Base-by-base conservation (phyloP, 2,113 vertebrate genomes). In the Monarcha castaneiventris region DNA sequence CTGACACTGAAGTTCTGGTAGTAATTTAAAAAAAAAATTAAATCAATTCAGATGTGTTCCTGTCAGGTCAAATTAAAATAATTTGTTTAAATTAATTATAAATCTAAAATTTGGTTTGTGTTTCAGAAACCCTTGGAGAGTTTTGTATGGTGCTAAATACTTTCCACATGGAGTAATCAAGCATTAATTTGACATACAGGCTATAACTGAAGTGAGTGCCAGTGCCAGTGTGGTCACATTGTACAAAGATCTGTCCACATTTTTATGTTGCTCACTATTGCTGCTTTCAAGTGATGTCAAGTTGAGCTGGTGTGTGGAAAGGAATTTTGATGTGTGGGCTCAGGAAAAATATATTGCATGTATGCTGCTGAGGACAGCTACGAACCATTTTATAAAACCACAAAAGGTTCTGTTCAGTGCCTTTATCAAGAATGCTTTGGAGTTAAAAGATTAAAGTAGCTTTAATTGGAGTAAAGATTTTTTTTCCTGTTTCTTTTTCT, bases 101-200 rank as follows among this genome's bases (percentile, higher is more conserved):
- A 66, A 77, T 80, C 39, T 86, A 52, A 77, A 78, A 88, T 73
- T 93, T 41, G 72, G 43, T 29, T 95, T 88, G 29, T 82, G 46
- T 86, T 95, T 95, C 55, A 52, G 71, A 80, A 91, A 77, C 21
- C 39, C 46, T 76, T 93, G 35, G 78, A 83, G 71, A 80, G 51
- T 73, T 93, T 80, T 91, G 32, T 43, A 5, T 91, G 87, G 49
- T 6, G 9, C 55, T 85, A 51, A 95, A 89, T 91, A 71, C 58
- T 94, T 97, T 92, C 93, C 84, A 66, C 49, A 43, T 94, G 91
- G 26, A 30, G 54, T 79, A 79, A 51, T 91, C 44, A 59, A 76
- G 66, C 83, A 89, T 85, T 79, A 51, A 83, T 79, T 69, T 79
- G 62, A 66, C 35, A 6, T 82, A 25, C 22, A 80, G 81, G 48